Percentiles rank a stretch among this genome's conserved stretches.
phyloP scores from a whole-genome alignment of 1,140 invertebrate species.

The Papilio glaucus region DNA sequence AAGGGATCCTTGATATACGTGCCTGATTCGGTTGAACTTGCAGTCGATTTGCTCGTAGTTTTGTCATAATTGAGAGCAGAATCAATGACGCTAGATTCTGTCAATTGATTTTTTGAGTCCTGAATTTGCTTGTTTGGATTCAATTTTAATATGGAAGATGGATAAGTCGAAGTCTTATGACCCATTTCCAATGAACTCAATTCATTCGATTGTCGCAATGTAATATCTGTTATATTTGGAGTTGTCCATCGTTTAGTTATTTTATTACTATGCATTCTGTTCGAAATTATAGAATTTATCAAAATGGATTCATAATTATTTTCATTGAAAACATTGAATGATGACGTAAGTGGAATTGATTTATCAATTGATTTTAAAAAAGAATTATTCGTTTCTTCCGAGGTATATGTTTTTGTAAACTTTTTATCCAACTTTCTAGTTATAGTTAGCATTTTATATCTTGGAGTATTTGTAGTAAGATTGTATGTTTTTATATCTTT shows the following conservation, averaged over 20 bases:
- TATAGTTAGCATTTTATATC: not conserved
- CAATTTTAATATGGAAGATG: not conserved
- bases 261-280: not conserved
- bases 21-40: not conserved
- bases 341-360: not conserved
- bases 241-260: not conserved
- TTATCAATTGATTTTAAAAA: not conserved
- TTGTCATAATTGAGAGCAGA: not conserved
- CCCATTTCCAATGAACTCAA: not conserved
- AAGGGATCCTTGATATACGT: not conserved
- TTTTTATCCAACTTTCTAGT: not conserved
- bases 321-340: not conserved
- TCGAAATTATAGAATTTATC: not conserved
- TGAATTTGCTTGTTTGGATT: not conserved
- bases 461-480: not conserved
- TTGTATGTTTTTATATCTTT: not conserved
- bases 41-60: not conserved
- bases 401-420: not conserved
- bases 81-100: not conserved
- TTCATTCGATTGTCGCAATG: not conserved
- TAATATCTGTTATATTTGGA: not conserved
- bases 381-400: not conserved
- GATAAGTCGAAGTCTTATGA: not conserved
- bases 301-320: constrained; percentile 2
- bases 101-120: not conserved